Base-by-base conservation (phyloP, 2,797 vertebrate genomes). In the Epinephelus awoara region DNA sequence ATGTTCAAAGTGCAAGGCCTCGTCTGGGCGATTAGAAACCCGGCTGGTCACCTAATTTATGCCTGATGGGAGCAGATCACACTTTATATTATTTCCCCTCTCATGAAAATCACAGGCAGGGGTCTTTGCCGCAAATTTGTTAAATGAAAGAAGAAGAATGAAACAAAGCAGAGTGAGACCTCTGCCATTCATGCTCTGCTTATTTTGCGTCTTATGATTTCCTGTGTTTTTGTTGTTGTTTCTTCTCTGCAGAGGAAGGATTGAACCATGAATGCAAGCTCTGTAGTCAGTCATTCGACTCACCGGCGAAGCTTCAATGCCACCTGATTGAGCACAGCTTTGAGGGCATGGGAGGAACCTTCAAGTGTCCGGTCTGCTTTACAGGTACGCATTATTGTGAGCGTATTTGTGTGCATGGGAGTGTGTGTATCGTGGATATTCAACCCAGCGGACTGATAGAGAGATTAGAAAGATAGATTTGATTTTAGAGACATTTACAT, bases 251-350 rank as follows among this genome's bases (percentile, higher is more conserved):
- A 99, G 98, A 99, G 93, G 98, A 99, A 96, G 98, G 98, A 86
- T 90, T 99, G 93, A 98, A 99, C 93, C 98, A 99, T 21, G 98
- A 99, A 88, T 99, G 98, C 95, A 99, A 99, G 86, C 97, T 99
- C 88, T 99, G 98, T 93, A 99, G 96, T 93, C 98, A 99, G 94
- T 98, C 98, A 0, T 99, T 99, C 12, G 98, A 99, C 95, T 99
- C 98, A 29, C 98, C 98, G 13, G 98, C 98, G 70, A 99, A 99
- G 89, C 97, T 99, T 71, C 98, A 99, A 92, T 99, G 98, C 91
- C 98, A 99, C 91, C 96, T 99, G 94, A 99, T 99, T 83, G 98
- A 99, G 92, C 98, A 99, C 96, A 99, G 98, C 95, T 99, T 99
- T 64, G 98, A 99, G 95, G 98, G 98, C 79, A 99, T 99, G 98